Evolutionary conservation across 2,888 invertebrate species (phyloP), one percentile per base, ranked within the genome.

Genomic region (Maniola hyperantus): DNA sequence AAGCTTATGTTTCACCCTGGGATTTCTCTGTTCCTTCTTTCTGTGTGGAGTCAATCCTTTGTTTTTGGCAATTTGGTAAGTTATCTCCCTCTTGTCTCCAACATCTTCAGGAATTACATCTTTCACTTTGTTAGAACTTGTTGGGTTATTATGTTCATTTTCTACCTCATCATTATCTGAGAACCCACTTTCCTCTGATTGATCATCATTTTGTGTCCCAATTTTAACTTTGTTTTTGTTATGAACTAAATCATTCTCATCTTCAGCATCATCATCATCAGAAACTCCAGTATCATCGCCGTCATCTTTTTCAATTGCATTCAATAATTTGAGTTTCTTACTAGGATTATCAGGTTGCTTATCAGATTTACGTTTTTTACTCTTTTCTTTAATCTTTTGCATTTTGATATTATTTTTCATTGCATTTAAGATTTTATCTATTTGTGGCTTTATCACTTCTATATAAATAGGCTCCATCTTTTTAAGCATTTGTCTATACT

Each of bases 41-140:
- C 98, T 95, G 74, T 96, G 94, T 0, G 98, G 97, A 46, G 96
- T 98, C 18, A 99, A 93, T 15, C 99, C 99, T 87, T 98, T 99
- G 82, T 99, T 99, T 87, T 99, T 99, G 20, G 97, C 96, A 82
- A 99, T 99, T 94, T 98, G 95, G 83, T 98, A 97, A 2, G 97
- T 98, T 72, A 99, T 98, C 63, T 95, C 95, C 76, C 99, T 94
- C 80, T 97, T 98, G 60, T 93, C 94, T 46, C 79, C 86, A 0
- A 85, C 74, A 57, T 88, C 89, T 55, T 83, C 86, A 44, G 81
- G 67, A 51, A 83, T 78, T 46, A 85, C 51, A 51, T 39, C 39
- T 20, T 53, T 33, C 8, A 15, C 42, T 42, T 42, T 26, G 26
- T 26, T 42, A 26, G 84, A 85, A 74, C 85, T 84, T 65, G 89